These are phyloP conservation scores for Malurus elegans DNA, from an alignment of 2,113 vertebrate species.

Conservation along the genomic window DNA sequence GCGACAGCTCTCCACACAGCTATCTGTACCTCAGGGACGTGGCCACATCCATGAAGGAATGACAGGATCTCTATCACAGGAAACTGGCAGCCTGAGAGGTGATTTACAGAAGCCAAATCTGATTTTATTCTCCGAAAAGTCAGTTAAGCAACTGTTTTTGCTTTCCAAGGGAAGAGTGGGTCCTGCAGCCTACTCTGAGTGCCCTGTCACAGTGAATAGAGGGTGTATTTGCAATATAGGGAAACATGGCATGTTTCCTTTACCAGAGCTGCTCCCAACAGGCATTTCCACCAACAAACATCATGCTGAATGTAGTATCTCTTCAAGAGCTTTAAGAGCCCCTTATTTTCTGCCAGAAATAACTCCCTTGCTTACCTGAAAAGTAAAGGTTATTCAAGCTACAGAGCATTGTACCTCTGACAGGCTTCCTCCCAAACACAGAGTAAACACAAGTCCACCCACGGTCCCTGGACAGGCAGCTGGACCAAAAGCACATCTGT, in stretches of 20 bases:
- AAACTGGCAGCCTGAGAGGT: neutral
- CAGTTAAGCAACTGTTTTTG: neutral
- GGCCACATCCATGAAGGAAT: neutral
- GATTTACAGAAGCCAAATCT: neutral
- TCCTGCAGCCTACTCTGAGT: neutral
- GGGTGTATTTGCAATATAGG: neutral
- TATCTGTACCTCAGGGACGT: neutral
- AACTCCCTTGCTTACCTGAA: neutral
- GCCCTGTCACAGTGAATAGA: neutral
- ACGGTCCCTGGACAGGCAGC: neutral
- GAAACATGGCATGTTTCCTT: neutral
- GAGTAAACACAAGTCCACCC: neutral
- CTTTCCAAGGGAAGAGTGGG: neutral
- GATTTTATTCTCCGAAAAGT: neutral
- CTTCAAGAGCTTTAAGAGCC: neutral
- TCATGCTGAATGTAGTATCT: neutral
- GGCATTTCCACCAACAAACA: neutral
- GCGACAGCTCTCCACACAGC: neutral
- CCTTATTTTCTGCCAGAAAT: neutral
- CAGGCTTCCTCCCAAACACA: neutral
- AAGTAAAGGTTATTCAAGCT: neutral
- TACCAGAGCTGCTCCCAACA: neutral
- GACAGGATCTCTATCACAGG: neutral
- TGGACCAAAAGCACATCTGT: neutral
- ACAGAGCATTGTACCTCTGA: neutral